A percentile compares a stretch with the other conserved stretches of the same genome.
Evolutionary conservation across 2,797 vertebrate genomes (phyloP).

Genomic region (Tragopan temminckii): DNA sequence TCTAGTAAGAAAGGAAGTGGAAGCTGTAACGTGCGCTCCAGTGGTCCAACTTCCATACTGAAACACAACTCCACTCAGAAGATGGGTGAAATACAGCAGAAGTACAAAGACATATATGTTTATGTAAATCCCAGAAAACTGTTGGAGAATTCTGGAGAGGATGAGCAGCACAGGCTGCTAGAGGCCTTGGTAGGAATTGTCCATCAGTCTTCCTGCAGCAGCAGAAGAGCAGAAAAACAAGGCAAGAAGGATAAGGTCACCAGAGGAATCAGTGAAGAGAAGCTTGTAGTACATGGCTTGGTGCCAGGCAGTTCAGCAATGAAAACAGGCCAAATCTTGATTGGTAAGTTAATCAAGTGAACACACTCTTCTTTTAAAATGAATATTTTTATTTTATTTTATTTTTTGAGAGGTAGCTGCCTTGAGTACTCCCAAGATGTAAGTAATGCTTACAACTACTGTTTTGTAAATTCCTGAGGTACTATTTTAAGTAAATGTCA

Average conservation of each 20-base stretch:
- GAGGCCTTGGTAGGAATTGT: conserved; percentile 92
- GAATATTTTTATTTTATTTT: background rate
- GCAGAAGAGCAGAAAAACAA: conserved; percentile 72
- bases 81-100: conserved; percentile 83
- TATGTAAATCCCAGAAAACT: conserved; percentile 93
- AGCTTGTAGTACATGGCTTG: conserved; percentile 90
- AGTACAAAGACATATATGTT: conserved; percentile 90
- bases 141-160: conserved; percentile 25
- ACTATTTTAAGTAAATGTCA: background rate
- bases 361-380: background rate
- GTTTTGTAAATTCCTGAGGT: background rate
- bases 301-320: conserved; percentile 90
- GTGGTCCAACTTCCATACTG: conserved; percentile 89
- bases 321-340: conserved; percentile 90
- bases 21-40: conserved; percentile 51
- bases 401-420: background rate
- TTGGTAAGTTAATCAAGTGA: conserved; percentile 86
- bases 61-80: conserved; percentile 87
- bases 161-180: conserved; percentile 82
- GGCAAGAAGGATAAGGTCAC: conserved; percentile 55
- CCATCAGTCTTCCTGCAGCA: conserved; percentile 86
- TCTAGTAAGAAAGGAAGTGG: conserved; percentile 72
- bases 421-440: background rate
- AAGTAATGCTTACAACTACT: background rate
- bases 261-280: conserved; percentile 76